Conservation (phyloP, 92 coral and sea anemone species). For the Virgularia gustaviana region DNA sequence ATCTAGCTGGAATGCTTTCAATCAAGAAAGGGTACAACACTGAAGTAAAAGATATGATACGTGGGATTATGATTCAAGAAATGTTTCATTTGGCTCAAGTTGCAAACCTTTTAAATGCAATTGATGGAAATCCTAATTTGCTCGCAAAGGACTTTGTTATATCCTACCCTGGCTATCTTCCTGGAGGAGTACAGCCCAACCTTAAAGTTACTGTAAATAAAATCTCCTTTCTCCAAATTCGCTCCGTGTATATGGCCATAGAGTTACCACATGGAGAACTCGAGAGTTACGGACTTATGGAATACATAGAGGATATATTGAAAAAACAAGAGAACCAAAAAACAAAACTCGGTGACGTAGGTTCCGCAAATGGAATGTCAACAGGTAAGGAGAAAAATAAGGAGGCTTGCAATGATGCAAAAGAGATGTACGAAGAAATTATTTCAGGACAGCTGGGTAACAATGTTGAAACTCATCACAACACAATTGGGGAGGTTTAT, state of each 20-base stretch:
- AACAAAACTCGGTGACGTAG: no score
- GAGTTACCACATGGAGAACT: conserved; percentile 16
- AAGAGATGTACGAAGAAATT: no score
- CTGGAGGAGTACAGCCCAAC: conserved; percentile 70
- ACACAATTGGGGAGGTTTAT: conserved; percentile 60
- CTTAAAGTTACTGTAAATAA: conserved; percentile 64
- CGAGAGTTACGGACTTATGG: conserved; percentile 15
- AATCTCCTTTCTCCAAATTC: conserved; percentile 58
- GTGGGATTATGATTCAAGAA: conserved; percentile 53
- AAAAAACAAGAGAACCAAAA: no score
- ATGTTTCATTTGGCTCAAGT: conserved; percentile 70
- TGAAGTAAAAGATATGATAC: conserved; percentile 47
- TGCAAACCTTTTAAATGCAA: conserved; percentile 68
- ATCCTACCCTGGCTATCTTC: conserved; percentile 64
- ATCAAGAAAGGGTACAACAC: conserved; percentile 57
- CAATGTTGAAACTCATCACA: no score
- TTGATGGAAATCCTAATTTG: conserved; percentile 60
- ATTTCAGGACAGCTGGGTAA: no score
- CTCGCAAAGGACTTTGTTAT: conserved; percentile 45
- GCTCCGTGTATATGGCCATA: conserved; percentile 70
- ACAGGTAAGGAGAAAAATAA: no score
- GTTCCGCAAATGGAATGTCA: no score
- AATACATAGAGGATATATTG: background rate
- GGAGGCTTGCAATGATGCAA: no score
- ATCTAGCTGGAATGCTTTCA: conserved; percentile 61